These are phyloP conservation scores for Phalloptychus januarius DNA, from an alignment of 2,797 vertebrate genomes.

Conservation along the genomic window DNA sequence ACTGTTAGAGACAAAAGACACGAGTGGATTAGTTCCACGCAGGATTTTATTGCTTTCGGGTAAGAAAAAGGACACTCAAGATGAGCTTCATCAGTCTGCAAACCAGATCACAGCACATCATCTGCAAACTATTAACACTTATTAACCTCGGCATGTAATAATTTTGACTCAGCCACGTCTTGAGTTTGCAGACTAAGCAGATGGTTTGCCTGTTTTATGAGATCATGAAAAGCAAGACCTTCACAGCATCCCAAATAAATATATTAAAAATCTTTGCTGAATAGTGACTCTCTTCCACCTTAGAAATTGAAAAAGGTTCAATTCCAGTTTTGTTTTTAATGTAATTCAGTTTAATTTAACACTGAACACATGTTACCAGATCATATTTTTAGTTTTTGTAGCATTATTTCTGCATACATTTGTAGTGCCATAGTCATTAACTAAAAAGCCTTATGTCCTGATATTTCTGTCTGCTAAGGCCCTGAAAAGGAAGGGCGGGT, in stretches of 20 bases:
- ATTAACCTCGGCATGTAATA: not conserved
- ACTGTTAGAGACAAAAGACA: slow-evolving; percentile 44
- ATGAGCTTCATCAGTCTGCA: slow-evolving; percentile 38
- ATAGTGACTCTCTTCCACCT: not conserved
- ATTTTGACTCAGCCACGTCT: not conserved
- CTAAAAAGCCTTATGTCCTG: not conserved
- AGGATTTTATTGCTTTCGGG: slow-evolving; percentile 29
- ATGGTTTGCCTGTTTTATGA: not conserved
- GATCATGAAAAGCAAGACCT: not conserved
- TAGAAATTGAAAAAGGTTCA: not conserved
- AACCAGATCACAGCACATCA: slow-evolving; percentile 7
- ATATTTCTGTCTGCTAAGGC: not conserved
- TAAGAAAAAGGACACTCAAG: slow-evolving; percentile 42
- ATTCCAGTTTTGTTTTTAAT: not conserved
- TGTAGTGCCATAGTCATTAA: not conserved
- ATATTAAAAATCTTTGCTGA: not conserved
- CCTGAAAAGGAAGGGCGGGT: not conserved
- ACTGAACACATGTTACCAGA: not conserved
- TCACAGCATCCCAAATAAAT: not conserved
- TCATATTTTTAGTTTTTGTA: not conserved
- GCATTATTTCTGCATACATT: not conserved
- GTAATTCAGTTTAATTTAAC: not conserved
- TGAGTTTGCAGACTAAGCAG: not conserved
- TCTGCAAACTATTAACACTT: slow-evolving; percentile 17
- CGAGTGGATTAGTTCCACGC: slow-evolving; percentile 50